phyloP scores from a whole-genome alignment of 2,888 invertebrate genomes.

The Sphecodes monilicornis region DNA sequence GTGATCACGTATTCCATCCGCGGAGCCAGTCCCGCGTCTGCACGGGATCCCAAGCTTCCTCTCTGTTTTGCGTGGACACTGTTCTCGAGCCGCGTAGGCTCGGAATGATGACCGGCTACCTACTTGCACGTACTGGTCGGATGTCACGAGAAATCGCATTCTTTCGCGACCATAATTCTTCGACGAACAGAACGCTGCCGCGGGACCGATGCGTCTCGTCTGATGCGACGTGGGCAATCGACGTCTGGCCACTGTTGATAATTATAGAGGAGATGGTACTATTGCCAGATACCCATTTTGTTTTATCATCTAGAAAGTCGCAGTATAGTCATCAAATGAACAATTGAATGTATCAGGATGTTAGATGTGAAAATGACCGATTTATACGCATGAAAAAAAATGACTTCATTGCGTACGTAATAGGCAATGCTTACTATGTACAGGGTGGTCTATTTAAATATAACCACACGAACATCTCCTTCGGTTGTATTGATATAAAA shows the following conservation, averaged over 20 bases:
- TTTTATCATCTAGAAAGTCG: not conserved
- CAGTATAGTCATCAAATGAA: not conserved
- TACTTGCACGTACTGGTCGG: constrained; percentile 52
- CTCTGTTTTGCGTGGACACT: constrained; percentile 61
- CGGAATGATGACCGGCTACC: constrained; percentile 77
- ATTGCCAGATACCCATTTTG: not conserved
- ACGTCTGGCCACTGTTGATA: constrained; percentile 1
- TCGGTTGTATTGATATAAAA: no score
- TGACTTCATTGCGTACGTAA: no score
- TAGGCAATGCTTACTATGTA: no score
- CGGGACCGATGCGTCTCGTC: constrained; percentile 21
- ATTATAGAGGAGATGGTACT: not conserved
- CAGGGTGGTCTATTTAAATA: no score
- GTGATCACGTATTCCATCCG: constrained; percentile 58
- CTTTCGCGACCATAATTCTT: not conserved
- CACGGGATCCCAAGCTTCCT: constrained; percentile 46
- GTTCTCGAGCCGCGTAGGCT: constrained; percentile 76
- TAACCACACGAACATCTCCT: no score
- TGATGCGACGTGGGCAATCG: constrained; percentile 11
- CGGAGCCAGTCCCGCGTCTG: constrained; percentile 35
- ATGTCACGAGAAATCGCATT: constrained; percentile 38
- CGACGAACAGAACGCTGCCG: constrained; percentile 23
- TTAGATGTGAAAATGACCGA: no score
- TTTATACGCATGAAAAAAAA: no score
- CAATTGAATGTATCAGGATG: not conserved